A percentile compares a stretch with the other conserved stretches of the same genome.
Conservation (phyloP, 2,797 vertebrate genomes). For the Sciurus carolinensis region DNA sequence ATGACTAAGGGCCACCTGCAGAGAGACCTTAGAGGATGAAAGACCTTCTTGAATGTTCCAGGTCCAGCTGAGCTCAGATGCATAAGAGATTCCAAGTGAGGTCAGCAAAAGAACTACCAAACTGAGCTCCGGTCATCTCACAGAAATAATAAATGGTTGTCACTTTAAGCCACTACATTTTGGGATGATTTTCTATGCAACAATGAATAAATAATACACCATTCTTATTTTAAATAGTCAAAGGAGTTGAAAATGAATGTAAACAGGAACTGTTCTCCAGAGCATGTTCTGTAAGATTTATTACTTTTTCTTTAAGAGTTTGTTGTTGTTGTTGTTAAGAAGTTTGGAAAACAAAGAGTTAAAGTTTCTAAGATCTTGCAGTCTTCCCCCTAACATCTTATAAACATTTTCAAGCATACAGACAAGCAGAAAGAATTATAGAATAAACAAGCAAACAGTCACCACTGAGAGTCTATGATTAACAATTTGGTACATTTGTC, state of each 20-base stretch:
- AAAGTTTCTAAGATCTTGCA: not conserved
- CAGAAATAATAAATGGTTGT: not conserved
- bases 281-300: not conserved
- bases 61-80: not conserved
- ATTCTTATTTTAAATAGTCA: slow-evolving; percentile 4
- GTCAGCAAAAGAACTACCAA: not conserved
- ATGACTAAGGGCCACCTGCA: not conserved
- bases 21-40: not conserved
- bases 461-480: not conserved
- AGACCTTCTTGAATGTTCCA: not conserved
- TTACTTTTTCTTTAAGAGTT: not conserved
- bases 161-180: not conserved
- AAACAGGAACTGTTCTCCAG: not conserved
- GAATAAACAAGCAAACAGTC: not conserved
- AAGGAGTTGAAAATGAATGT: not conserved
- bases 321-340: not conserved
- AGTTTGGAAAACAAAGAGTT: not conserved
- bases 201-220: not conserved
- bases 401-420: not conserved
- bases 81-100: not conserved
- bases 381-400: not conserved
- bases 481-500: not conserved
- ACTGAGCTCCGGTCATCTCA: not conserved
- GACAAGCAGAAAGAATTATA: not conserved
- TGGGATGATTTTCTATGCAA: not conserved